Base-by-base conservation (phyloP, 2,113 vertebrate genomes). In the Phyllopteryx taeniolatus region DNA sequence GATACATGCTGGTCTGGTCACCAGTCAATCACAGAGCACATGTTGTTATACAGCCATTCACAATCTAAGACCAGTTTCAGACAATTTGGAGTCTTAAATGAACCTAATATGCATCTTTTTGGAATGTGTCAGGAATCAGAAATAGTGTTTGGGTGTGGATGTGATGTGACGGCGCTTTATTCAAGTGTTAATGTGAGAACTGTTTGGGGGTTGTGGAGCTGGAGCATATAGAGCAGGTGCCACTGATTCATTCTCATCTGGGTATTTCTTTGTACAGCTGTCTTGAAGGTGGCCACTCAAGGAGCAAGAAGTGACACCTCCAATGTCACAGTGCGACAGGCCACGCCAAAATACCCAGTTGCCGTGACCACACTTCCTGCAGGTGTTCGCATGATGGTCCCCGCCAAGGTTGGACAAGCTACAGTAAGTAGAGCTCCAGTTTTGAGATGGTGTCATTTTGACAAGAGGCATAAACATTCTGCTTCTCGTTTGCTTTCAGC, bases 311-410 rank as follows among this genome's bases (percentile, higher is more conserved):
- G 94, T 8, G 93, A 94, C 62, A 68, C 94, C 8, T 95, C 95
- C 0, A 77, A 96, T 75, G 94, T 96, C 72, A 95, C 95, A 39
- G 94, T 96, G 74, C 88, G 95, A 44, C 94, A 94, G n/a, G 93
- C 88, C 71, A 94, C 94, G 81, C 88, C 90, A 9, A 96, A 96
- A 83, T 93, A 94, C 64, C 95, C 95, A 0, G 83, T 95, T 75
- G 94, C 94, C 2, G 86, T 95, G 77, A 95, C 95, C n/a, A 94
- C 95, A 4, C 92, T 96, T 79, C 94, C 95, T 20, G 92, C 95
- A 10, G 95, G 94, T 49, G 95, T 96, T 53, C 90, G 94, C 46
- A 96, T 96, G 95, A 94, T 96, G 4, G 86, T 96, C 42, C 94
- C 95, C 13, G 88, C 93, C 0, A 95, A 96, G 79, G 92, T 89